Evolutionary conservation across 2,888 invertebrate species (phyloP).

Genomic region (Kryphioiulus occultus): DNA sequence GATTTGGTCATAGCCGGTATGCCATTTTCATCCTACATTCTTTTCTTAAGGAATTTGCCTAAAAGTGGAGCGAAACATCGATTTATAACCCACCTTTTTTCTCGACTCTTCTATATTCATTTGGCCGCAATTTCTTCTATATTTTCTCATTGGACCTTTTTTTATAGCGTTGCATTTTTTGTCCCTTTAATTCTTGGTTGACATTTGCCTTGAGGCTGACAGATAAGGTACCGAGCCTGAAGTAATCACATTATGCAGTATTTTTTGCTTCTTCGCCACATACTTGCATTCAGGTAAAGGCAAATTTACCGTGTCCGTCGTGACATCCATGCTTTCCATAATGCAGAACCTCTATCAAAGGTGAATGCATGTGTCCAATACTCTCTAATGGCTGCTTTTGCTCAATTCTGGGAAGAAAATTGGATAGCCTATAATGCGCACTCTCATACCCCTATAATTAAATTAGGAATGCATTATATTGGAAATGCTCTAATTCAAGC

Average conservation of each 20-base stretch:
- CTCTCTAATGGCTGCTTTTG: background rate
- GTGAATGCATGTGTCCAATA: constrained; percentile 6
- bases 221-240: constrained; percentile 28
- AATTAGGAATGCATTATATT: constrained; percentile 39
- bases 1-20: background rate
- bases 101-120: background rate
- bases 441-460: constrained; percentile 17
- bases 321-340: constrained; percentile 27
- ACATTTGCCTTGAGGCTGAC: constrained; percentile 40
- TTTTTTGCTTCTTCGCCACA: background rate
- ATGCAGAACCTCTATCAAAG: background rate
- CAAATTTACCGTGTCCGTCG: constrained; percentile 33
- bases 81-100: constrained; percentile 24
- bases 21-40: background rate
- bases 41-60: background rate
- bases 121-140: background rate
- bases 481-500: constrained; percentile 26
- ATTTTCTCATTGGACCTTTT: constrained; percentile 17
- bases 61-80: constrained; percentile 36
- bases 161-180: background rate
- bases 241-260: constrained; percentile 16
- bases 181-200: background rate
- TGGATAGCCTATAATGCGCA: background rate
- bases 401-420: background rate
- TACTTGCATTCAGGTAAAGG: constrained; percentile 15